A percentile compares a stretch with the other conserved stretches of the same genome.
Conservation (phyloP, 2,797 vertebrate genomes). For the Semotilus atromaculatus region DNA sequence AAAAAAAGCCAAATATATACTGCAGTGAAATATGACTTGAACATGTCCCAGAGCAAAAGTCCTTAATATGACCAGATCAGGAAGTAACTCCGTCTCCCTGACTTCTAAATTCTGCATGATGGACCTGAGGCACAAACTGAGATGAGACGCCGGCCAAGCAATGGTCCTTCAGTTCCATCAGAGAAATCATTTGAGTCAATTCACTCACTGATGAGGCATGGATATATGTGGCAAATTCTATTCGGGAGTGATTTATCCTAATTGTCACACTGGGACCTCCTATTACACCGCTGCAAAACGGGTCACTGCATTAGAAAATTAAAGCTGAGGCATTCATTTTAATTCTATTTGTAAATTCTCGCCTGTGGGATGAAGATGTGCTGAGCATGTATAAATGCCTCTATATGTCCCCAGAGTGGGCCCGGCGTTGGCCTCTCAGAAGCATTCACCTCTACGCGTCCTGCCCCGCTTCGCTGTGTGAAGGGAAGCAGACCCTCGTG, state of each 20-base stretch:
- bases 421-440: constrained; percentile 59
- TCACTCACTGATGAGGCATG: constrained; percentile 91
- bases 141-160: constrained; percentile 41
- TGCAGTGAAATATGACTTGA: neutral
- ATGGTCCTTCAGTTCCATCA: constrained; percentile 80
- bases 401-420: constrained; percentile 57
- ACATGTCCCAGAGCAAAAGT: neutral
- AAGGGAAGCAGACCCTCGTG: constrained; percentile 29
- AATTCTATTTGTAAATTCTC: constrained; percentile 88
- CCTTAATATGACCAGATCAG: neutral
- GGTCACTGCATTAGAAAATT: constrained; percentile 93
- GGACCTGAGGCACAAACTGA: constrained; percentile 14
- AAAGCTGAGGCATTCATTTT: constrained; percentile 84
- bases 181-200: constrained; percentile 87
- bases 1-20: neutral
- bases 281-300: constrained; percentile 85
- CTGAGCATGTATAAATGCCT: constrained; percentile 70
- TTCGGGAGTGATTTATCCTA: constrained; percentile 92
- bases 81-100: neutral
- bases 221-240: constrained; percentile 85
- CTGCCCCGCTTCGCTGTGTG: constrained; percentile 45
- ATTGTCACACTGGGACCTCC: constrained; percentile 89
- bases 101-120: neutral
- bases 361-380: constrained; percentile 79
- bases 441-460: constrained; percentile 67